phyloP scores from a whole-genome alignment of 1,140 invertebrate genomes.

The Eurosta solidaginis region DNA sequence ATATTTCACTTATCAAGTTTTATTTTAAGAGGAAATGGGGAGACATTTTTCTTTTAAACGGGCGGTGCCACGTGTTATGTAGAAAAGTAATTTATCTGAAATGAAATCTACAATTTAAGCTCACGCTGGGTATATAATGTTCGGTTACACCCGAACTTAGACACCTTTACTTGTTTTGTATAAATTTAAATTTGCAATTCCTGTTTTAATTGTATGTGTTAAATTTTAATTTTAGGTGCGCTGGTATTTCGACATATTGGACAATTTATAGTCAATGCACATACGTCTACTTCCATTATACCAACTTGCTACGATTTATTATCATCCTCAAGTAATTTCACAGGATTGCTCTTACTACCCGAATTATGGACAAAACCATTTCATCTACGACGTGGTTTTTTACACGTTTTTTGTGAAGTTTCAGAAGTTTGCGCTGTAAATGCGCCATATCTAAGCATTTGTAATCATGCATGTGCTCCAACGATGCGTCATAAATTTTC shows the following conservation, averaged over 20 bases:
- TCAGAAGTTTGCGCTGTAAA: conserved; percentile 43
- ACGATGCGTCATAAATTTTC: conserved; percentile 41
- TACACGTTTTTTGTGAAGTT: conserved; percentile 39
- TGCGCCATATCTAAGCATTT: conserved; percentile 48
- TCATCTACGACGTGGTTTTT: conserved; percentile 38
- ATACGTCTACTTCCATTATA: conserved; percentile 40
- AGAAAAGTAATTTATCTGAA: too few species aligned
- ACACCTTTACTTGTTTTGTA: background rate
- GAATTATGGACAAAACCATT: conserved; percentile 41
- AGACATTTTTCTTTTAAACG: too few species aligned
- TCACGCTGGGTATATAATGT: too few species aligned
- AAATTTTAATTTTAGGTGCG: conserved; percentile 30
- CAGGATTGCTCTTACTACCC: conserved; percentile 40
- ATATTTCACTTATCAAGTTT: too few species aligned
- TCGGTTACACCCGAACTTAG: too few species aligned
- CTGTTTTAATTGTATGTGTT: background rate
- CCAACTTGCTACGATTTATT: background rate
- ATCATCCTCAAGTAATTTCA: background rate
- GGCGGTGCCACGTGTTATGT: too few species aligned
- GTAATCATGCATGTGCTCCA: conserved; percentile 47
- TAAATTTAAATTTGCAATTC: background rate
- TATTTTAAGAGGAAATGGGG: too few species aligned
- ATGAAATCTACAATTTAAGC: too few species aligned
- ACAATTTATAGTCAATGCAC: conserved; percentile 46
- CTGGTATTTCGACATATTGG: conserved; percentile 44